Evolutionary conservation across 23 tunicate species (phyloP), one percentile per base, ranked within the genome.

Genomic region (Diplosoma virens): DNA sequence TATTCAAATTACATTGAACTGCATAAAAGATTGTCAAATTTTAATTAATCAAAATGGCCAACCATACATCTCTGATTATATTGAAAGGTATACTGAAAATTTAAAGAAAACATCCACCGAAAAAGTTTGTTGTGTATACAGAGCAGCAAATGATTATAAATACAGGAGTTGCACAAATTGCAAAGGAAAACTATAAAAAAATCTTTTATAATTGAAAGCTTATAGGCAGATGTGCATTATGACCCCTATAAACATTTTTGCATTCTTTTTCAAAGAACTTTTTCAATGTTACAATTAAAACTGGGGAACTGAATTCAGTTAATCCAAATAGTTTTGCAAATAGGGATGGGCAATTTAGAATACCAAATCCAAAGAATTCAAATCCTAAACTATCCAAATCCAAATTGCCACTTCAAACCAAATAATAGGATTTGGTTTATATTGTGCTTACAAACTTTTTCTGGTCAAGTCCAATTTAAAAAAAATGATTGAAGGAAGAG

Each of bases 251-350:
- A 3, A 29, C 69, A 61, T 61, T 61, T 61, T 61, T 7, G 18
- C n/a, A 6, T 61, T 28, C 35, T 35, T 3, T 61, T 61, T 29
- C 6, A 3, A 27, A 61, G 30, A 29, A 26, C 28, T 61, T n/a
- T n/a, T n/a, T n/a, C n/a, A 26, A 18, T 26, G 18, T 35, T 6
- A 61, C 69, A 5, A n/a, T 61, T 6, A 61, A 61, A 61, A 35
- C 30, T 61, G 69, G 69, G 6, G 69, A 61, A n/a, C 35, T 35
- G 6, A 35, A 61, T n/a, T 7, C 7, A 6, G 6, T 61, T 6
- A 61, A 61, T 61, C 69, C 69, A 61, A 61, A 61, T 35, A 61
- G 69, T 22, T 61, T 61, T 29, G 69, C n/a, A n/a, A n/a, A n/a
- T n/a, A n/a, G n/a, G n/a, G n/a, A n/a, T n/a, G n/a, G n/a, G n/a